These are phyloP conservation scores for Peromyscus nudipes DNA, from an alignment of 2,797 vertebrate species.

Conservation along the genomic window DNA sequence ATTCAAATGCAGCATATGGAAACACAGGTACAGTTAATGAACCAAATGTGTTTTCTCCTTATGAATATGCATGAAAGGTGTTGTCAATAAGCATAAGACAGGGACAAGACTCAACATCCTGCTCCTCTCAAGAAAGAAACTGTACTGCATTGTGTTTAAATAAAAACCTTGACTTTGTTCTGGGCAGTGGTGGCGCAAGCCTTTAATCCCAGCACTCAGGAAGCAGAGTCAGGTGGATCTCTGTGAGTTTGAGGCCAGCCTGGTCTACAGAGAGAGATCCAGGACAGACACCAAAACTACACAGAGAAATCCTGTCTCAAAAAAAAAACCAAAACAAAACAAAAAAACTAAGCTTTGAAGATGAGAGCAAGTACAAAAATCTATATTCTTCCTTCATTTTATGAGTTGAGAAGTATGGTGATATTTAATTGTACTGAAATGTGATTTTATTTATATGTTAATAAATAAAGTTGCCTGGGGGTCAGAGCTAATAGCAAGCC, in stretches of 20 bases:
- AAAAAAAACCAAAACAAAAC: too few relatives aligned
- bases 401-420: background rate
- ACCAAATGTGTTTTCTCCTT: background rate
- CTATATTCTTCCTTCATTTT: slow-evolving; percentile 45
- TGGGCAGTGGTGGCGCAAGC: too few relatives aligned
- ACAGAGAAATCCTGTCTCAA: too few relatives aligned
- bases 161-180: background rate
- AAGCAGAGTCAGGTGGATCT: too few relatives aligned
- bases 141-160: background rate
- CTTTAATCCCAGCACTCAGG: too few relatives aligned
- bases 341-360: background rate
- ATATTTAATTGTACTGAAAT: too few relatives aligned
- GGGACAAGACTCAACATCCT: background rate
- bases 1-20: background rate
- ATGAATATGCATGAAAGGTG: background rate
- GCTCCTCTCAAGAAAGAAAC: slow-evolving; percentile 20
- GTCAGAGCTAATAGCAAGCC: too few relatives aligned
- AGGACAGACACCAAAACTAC: too few relatives aligned
- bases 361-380: slow-evolving; percentile 28
- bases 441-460: too few relatives aligned
- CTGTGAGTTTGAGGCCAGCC: too few relatives aligned
- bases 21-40: background rate
- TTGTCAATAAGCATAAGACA: background rate
- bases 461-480: too few relatives aligned
- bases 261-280: too few relatives aligned